Evolutionary conservation across 1,140 invertebrate species (phyloP).

Genomic region (Pararge aegeria): DNA sequence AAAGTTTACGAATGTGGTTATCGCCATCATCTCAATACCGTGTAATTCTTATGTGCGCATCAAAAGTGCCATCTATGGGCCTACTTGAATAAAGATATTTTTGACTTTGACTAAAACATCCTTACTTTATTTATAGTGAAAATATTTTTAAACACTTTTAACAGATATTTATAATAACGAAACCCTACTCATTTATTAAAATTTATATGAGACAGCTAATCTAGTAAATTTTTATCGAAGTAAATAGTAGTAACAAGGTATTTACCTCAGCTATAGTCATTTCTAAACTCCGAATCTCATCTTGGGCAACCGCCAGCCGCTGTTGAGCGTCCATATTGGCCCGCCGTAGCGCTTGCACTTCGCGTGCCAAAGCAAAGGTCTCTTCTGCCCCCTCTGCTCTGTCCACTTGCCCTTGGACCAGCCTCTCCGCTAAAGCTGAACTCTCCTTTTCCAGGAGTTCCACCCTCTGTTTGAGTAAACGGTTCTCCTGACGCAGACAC

Average conservation of each 20-base stretch:
- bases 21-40: too few relatives aligned
- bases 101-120: too few relatives aligned
- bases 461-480: constrained; percentile 94
- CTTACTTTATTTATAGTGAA: too few relatives aligned
- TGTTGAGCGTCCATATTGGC: constrained; percentile 86
- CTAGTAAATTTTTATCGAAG: too few relatives aligned
- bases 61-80: too few relatives aligned
- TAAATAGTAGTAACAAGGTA: not conserved
- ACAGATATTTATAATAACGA: too few relatives aligned
- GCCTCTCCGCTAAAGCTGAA: constrained; percentile 92
- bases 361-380: constrained; percentile 82
- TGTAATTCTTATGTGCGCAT: too few relatives aligned
- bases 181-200: too few relatives aligned
- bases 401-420: constrained; percentile 97
- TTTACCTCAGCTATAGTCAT: constrained; percentile 67
- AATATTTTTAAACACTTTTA: too few relatives aligned
- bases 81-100: too few relatives aligned
- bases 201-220: too few relatives aligned
- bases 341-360: constrained; percentile 58
- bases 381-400: constrained; percentile 95
- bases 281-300: constrained; percentile 86
- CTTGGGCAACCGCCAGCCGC: constrained; percentile 90
- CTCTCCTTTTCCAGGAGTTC: constrained; percentile 96
- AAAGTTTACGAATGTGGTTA: too few relatives aligned
- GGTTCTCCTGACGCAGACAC: constrained; percentile 96